Conservation (phyloP, 2,888 invertebrate species). For the Laothoe populi region DNA sequence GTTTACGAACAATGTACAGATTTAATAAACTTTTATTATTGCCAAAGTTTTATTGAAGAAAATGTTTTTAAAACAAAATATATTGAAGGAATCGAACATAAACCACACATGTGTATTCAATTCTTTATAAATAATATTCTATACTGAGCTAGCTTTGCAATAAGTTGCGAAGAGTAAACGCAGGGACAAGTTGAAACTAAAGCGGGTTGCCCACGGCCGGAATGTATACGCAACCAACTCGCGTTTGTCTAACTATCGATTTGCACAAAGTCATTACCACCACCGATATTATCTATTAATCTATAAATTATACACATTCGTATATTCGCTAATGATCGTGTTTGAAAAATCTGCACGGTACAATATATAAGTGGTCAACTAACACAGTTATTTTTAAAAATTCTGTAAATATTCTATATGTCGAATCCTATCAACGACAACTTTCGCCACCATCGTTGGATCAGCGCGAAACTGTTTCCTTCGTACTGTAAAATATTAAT, state of each 20-base stretch:
- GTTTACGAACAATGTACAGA: background rate
- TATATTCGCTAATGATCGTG: conserved; percentile 30
- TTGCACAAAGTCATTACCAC: conserved; percentile 39
- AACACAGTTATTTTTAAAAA: conserved; percentile 6
- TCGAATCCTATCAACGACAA: conserved; percentile 38
- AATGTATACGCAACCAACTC: conserved; percentile 39
- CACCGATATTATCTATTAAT: conserved; percentile 42
- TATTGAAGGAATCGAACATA: background rate
- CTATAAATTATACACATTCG: conserved; percentile 43
- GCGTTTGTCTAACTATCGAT: conserved; percentile 57
- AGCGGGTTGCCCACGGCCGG: conserved; percentile 31
- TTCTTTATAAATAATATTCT: conserved; percentile 21
- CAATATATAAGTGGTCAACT: background rate
- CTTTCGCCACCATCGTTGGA: conserved; percentile 32
- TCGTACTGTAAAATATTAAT: conserved; percentile 48
- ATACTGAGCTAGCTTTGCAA: conserved; percentile 30
- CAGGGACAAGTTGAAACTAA: conserved; percentile 51
- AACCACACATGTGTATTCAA: conserved; percentile 4
- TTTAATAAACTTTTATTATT: background rate
- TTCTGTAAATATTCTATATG: conserved; percentile 10
- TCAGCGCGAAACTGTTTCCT: conserved; percentile 49
- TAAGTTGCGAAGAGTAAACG: conserved; percentile 42
- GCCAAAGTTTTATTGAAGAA: background rate
- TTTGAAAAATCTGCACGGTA: too few relatives aligned
- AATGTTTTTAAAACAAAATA: background rate